Evolutionary conservation across 2,888 invertebrate species (phyloP), one percentile per base, ranked within the genome.

Genomic region (Erebia aethiops): DNA sequence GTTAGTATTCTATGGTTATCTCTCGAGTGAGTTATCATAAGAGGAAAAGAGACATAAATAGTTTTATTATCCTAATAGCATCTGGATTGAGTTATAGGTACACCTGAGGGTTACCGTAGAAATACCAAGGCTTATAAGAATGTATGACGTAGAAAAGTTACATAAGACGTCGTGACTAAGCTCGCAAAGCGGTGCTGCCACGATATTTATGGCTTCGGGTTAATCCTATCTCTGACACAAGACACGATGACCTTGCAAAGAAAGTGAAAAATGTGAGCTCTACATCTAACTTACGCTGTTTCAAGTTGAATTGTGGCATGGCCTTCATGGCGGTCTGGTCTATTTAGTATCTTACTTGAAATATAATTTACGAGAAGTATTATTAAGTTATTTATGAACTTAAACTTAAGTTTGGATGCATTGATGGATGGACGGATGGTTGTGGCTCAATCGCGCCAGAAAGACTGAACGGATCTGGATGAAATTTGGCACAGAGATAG

Each of bases 101-200:
- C 41, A 35, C 13, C 4, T 54, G 41, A 43, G 43, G 43, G 51
- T 35, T 67, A 41, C 58, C 21, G 16, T n/a, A 11, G 58, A 14
- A 61, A 52, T 43, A 16, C 62, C 43, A 62, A 41, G 21, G 21
- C 49, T 67, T 67, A 67, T 18, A 61, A 67, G 35, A 67, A 67
- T 41, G 43, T 51, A 67, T 69, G 71, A 71, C 71, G 60, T 63
- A 41, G 63, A 72, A 70, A 71, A 72, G 69, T 74, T 71, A 74
- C 69, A 69, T 71, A 71, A 74, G 72, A 69, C 72, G 63, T 67
- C 69, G 74, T 73, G 71, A 71, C 74, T 74, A 74, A 74, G 67
- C 71, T 68, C 63, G 66, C 67, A 73, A 67, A 74, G 69, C 72
- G 67, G 69, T 71, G 72, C 58, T 71, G 43, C 60, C 69, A 67